These are phyloP conservation scores for Pharmacophagus antenor DNA, from an alignment of 2,888 invertebrate species.

Conservation along the genomic window DNA sequence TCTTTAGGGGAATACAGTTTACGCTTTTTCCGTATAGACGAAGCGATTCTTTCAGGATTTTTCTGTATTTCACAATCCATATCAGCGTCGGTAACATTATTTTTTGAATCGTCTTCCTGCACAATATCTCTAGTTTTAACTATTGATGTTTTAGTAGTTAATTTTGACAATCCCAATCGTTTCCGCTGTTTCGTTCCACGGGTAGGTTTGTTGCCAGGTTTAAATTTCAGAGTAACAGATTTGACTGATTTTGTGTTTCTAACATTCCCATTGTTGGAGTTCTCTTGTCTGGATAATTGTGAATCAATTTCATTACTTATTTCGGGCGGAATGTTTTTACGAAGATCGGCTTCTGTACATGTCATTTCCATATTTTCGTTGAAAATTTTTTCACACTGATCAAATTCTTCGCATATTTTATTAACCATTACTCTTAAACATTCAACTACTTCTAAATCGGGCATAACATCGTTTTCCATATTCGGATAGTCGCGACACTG, in stretches of 20 bases:
- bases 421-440: slow-evolving; percentile 59
- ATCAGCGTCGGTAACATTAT: slow-evolving; percentile 8
- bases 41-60: slow-evolving; percentile 30
- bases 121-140: background rate
- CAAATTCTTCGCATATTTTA: slow-evolving; percentile 54
- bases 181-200: slow-evolving; percentile 34
- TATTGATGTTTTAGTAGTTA: slow-evolving; percentile 31
- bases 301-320: background rate
- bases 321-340: slow-evolving; percentile 1
- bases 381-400: slow-evolving; percentile 48
- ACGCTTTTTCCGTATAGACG: slow-evolving; percentile 49
- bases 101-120: slow-evolving; percentile 32
- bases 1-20: slow-evolving; percentile 68
- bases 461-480: background rate
- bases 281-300: slow-evolving; percentile 11
- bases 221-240: slow-evolving; percentile 32
- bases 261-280: slow-evolving; percentile 17
- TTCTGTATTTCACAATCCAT: slow-evolving; percentile 6
- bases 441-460: slow-evolving; percentile 50
- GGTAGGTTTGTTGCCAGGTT: slow-evolving; percentile 19
- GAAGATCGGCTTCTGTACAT: slow-evolving; percentile 8
- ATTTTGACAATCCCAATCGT: slow-evolving; percentile 42
- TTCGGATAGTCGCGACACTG: slow-evolving; percentile 39
- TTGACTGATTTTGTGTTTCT: slow-evolving; percentile 32
- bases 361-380: slow-evolving; percentile 34